These are phyloP conservation scores for Morone chrysops DNA, from an alignment of 2,113 vertebrate genomes.

Conservation along the genomic window DNA sequence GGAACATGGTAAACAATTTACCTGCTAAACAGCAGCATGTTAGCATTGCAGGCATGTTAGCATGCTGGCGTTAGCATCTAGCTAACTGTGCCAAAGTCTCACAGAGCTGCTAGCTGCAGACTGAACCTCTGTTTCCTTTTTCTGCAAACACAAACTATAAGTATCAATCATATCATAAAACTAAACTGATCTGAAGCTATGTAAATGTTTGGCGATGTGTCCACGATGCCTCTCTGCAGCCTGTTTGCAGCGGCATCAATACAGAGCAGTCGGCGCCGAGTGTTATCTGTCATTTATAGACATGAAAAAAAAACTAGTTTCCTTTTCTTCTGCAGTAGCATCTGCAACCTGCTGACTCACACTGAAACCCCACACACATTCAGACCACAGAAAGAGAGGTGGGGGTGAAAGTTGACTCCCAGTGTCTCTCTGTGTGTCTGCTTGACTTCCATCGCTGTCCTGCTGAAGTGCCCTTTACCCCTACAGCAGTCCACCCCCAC, in stretches of 20 bases:
- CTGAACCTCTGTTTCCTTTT: too few relatives aligned
- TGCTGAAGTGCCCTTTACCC: constrained; percentile 23
- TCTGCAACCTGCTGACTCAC: constrained; percentile 62
- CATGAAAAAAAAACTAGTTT: neutral
- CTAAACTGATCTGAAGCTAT: too few relatives aligned
- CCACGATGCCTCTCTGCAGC: neutral
- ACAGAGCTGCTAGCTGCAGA: too few relatives aligned
- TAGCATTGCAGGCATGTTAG: too few relatives aligned
- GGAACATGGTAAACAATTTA: too few relatives aligned
- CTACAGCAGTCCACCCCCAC: neutral
- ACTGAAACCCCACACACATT: constrained; percentile 34
- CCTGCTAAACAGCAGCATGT: too few relatives aligned
- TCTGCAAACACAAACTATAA: too few relatives aligned
- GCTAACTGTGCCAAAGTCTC: too few relatives aligned
- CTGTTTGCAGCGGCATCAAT: neutral
- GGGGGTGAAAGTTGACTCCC: constrained; percentile 15
- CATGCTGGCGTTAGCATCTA: too few relatives aligned
- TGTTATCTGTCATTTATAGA: neutral
- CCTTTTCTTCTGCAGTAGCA: constrained; percentile 13
- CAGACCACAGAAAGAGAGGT: constrained; percentile 28
- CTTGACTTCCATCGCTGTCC: constrained; percentile 45
- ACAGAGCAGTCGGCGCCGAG: neutral
- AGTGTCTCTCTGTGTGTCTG: constrained; percentile 9
- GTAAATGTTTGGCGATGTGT: neutral
- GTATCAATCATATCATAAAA: too few relatives aligned